phyloP scores from a whole-genome alignment of 2,888 invertebrate genomes.

The Troglohyphantes excavatus region DNA sequence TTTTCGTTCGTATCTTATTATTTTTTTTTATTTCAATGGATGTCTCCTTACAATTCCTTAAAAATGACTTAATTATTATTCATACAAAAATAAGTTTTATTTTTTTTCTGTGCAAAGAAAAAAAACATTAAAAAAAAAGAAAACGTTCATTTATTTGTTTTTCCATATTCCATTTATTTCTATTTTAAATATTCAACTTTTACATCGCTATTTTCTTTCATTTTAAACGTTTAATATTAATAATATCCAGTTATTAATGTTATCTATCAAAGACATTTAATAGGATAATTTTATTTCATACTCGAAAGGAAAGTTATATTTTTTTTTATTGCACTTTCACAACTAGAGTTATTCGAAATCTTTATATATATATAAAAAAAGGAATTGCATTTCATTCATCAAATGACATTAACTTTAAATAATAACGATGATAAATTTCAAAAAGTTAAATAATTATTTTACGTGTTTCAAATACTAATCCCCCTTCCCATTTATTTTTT shows the following conservation, averaged over 20 bases:
- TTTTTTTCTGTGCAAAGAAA: not conserved
- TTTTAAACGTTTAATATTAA: constrained; percentile 28
- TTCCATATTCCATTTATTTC: constrained; percentile 13
- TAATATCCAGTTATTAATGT: constrained; percentile 34
- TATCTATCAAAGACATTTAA: constrained; percentile 19
- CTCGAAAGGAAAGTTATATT: not conserved
- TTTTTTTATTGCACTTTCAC: not conserved
- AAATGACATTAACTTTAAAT: not conserved
- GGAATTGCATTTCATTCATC: not conserved
- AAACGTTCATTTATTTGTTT: not conserved
- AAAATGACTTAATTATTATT: not conserved
- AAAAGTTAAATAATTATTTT: not conserved
- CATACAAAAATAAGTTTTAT: not conserved
- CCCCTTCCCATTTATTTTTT: not conserved
- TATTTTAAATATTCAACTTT: not conserved
- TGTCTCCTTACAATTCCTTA: not conserved
- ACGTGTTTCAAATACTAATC: no score
- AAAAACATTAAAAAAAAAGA: not conserved
- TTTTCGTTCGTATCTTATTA: no score
- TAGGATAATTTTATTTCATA: not conserved
- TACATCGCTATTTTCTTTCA: not conserved
- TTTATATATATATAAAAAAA: no score
- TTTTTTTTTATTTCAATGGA: no score
- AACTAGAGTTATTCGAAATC: no score
- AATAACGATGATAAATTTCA: not conserved